These are phyloP conservation scores for Blennius ocellaris DNA, from an alignment of 2,113 vertebrate species.

Conservation along the genomic window DNA sequence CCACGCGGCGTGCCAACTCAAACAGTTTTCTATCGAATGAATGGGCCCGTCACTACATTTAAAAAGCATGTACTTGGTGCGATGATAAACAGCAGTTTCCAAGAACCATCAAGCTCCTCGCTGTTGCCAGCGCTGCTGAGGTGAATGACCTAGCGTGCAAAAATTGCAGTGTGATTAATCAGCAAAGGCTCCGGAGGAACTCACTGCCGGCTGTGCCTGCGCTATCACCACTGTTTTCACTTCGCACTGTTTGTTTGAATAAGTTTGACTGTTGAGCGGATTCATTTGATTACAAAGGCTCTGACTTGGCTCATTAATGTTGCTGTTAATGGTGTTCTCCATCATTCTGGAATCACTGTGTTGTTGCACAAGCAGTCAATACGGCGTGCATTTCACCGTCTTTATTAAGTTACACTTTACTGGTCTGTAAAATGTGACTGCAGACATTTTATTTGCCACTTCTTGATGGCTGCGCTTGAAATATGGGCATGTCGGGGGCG, in stretches of 20 bases:
- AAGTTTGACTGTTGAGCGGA: constrained; percentile 54
- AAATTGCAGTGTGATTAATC: constrained; percentile 73
- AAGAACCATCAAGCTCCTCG: constrained; percentile 63
- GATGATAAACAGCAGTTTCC: constrained; percentile 76
- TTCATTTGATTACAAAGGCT: constrained; percentile 72
- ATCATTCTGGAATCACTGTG: constrained; percentile 70
- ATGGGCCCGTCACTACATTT: constrained; percentile 74
- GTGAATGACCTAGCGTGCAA: constrained; percentile 69
- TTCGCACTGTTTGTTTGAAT: constrained; percentile 69
- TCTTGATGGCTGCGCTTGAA: constrained; percentile 64
- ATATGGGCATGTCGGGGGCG: constrained; percentile 55
- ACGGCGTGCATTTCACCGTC: constrained; percentile 47
- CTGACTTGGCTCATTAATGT: constrained; percentile 74
- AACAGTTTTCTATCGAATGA: constrained; percentile 76
- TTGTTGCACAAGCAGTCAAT: constrained; percentile 69
- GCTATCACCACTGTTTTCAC: constrained; percentile 64
- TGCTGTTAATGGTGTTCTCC: constrained; percentile 72
- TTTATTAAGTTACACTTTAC: constrained; percentile 81
- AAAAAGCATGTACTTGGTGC: constrained; percentile 58
- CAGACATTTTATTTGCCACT: constrained; percentile 77
- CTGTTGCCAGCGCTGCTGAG: constrained; percentile 65
- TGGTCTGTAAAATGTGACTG: constrained; percentile 80
- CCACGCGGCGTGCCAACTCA: constrained; percentile 68
- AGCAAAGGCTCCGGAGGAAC: constrained; percentile 49
- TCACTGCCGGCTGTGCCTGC: constrained; percentile 29